These are phyloP conservation scores for Anomalospiza imberbis DNA, from an alignment of 2,797 vertebrate genomes.

Conservation along the genomic window DNA sequence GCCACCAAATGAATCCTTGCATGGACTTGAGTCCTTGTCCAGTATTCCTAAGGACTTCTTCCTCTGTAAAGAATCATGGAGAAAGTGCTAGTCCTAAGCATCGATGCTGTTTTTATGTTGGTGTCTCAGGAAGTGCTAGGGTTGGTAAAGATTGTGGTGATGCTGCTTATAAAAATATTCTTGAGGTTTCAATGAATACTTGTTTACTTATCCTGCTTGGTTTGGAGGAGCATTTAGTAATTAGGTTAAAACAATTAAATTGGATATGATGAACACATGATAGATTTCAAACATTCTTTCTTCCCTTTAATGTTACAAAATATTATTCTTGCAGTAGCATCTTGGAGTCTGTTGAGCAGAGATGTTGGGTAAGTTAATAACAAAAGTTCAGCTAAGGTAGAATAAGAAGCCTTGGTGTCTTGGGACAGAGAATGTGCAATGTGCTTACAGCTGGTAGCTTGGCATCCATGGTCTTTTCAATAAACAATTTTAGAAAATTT, in stretches of 20 bases:
- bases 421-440: neutral
- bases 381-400: neutral
- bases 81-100: neutral
- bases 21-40: neutral
- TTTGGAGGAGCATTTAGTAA: constrained; percentile 2
- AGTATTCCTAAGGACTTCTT: neutral
- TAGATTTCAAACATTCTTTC: neutral
- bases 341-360: neutral
- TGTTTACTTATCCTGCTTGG: neutral
- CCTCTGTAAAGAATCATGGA: neutral
- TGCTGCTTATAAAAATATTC: neutral
- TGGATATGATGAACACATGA: neutral
- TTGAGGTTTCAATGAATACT: neutral
- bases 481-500: neutral
- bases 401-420: neutral
- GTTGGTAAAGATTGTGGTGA: neutral
- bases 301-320: neutral
- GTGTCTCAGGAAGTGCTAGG: neutral
- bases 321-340: neutral
- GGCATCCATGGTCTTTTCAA: neutral
- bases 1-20: neutral
- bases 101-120: neutral
- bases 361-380: neutral
- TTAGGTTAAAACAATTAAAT: constrained; percentile 35
- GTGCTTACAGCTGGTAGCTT: neutral